Evolutionary conservation across 2,797 vertebrate species (phyloP).

Genomic region (Lycodopsis pacificus): DNA sequence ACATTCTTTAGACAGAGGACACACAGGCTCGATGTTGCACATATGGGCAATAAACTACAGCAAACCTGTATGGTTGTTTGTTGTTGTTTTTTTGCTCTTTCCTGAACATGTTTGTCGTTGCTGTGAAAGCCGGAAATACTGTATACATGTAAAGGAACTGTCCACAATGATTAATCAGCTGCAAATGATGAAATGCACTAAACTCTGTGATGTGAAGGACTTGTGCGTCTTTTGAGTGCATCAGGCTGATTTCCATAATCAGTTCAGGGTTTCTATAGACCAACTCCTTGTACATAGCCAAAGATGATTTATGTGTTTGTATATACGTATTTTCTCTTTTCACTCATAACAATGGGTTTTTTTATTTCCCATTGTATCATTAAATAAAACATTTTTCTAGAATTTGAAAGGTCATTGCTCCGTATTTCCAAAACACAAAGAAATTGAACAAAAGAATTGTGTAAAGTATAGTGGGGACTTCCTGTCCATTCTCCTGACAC

Average conservation of each 20-base stretch:
- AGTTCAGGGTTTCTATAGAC: slow-evolving; percentile 39
- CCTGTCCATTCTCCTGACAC: neutral
- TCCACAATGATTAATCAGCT: slow-evolving; percentile 14
- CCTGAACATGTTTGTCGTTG: slow-evolving; percentile 19
- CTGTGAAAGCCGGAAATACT: slow-evolving; percentile 40
- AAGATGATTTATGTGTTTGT: slow-evolving; percentile 50
- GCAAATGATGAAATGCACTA: slow-evolving; percentile 56
- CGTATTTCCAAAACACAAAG: neutral
- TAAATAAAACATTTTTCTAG: slow-evolving; percentile 42
- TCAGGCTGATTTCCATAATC: slow-evolving; percentile 4
- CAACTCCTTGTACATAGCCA: slow-evolving; percentile 43
- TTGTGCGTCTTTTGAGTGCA: slow-evolving; percentile 2
- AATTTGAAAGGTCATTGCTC: neutral
- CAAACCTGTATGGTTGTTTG: neutral
- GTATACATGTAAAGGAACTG: neutral
- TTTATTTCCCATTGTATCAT: neutral
- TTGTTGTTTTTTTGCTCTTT: slow-evolving; percentile 3
- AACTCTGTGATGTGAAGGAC: neutral
- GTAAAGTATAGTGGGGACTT: neutral
- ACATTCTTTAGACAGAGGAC: slow-evolving; percentile 37
- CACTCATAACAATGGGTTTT: neutral
- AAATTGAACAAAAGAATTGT: no score
- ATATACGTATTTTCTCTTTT: slow-evolving; percentile 10
- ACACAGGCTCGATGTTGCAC: slow-evolving; percentile 22
- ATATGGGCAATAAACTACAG: neutral